phyloP scores from a whole-genome alignment of 2,888 invertebrate genomes.

The Endomychus coccineus region DNA sequence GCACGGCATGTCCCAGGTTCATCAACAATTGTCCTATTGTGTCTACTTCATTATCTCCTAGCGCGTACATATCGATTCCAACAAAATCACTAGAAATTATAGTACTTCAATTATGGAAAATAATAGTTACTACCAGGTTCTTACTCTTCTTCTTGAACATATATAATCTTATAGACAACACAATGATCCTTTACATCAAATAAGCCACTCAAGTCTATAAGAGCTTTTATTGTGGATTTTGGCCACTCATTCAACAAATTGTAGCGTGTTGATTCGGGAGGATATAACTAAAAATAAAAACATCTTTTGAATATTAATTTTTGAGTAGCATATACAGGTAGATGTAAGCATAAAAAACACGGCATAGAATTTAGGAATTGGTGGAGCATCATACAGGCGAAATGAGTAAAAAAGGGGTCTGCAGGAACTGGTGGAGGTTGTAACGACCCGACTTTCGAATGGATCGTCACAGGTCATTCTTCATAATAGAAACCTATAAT shows the following conservation, averaged over 20 bases:
- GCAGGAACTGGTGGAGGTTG: too few relatives aligned
- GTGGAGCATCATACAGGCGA: too few relatives aligned
- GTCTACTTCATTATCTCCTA: conserved; percentile 13
- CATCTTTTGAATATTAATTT: too few relatives aligned
- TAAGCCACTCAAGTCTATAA: conserved; percentile 19
- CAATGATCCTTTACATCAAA: conserved; percentile 1
- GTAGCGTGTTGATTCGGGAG: conserved; percentile 22
- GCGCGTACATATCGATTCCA: conserved; percentile 24
- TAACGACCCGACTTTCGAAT: too few relatives aligned
- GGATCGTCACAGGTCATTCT: too few relatives aligned
- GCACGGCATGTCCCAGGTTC: conserved; percentile 23
- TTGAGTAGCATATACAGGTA: too few relatives aligned
- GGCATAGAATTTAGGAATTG: too few relatives aligned
- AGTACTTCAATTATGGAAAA: background rate
- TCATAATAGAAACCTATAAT: too few relatives aligned
- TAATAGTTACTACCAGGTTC: conserved; percentile 2
- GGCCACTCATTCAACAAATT: conserved; percentile 26
- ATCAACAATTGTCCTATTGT: conserved; percentile 26
- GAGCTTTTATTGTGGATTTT: conserved; percentile 16
- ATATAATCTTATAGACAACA: conserved; percentile 21
- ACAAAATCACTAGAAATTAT: conserved; percentile 20
- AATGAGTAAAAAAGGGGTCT: too few relatives aligned
- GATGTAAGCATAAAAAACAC: too few relatives aligned
- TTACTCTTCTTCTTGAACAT: conserved; percentile 19
- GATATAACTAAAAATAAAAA: conserved; percentile 27